A percentile compares a stretch with the other conserved stretches of the same genome.
Conservation (phyloP, 2,113 vertebrate genomes). For the Clarias batrachus region DNA sequence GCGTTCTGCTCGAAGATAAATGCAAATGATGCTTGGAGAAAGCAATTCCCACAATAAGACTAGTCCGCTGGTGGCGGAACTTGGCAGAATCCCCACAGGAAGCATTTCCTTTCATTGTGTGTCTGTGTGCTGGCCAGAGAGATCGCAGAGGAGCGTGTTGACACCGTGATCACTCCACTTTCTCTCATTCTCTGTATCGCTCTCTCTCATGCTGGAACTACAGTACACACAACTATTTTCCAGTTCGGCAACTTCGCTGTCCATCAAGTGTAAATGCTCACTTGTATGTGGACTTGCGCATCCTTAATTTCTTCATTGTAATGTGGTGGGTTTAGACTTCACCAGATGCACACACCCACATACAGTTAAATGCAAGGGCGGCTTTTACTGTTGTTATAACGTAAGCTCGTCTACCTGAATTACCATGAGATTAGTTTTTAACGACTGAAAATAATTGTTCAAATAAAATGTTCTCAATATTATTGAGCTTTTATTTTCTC, state of each 20-base stretch:
- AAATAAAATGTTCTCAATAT: background rate
- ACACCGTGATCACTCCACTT: slow-evolving; percentile 30
- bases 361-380: background rate
- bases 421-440: background rate
- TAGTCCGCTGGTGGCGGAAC: slow-evolving; percentile 43
- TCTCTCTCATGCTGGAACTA: background rate
- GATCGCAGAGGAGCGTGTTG: slow-evolving; percentile 13
- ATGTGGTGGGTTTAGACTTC: background rate
- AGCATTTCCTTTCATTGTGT: slow-evolving; percentile 57
- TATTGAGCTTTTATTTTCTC: background rate
- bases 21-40: slow-evolving; percentile 46
- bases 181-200: slow-evolving; percentile 1
- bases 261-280: background rate
- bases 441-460: background rate
- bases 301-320: background rate
- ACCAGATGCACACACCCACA: background rate
- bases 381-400: background rate
- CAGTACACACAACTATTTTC: background rate
- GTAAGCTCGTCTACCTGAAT: background rate
- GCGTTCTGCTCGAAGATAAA: slow-evolving; percentile 29
- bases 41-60: slow-evolving; percentile 45
- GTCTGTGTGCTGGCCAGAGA: slow-evolving; percentile 30
- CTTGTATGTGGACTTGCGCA: background rate
- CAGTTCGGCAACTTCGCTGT: background rate
- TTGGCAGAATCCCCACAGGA: slow-evolving; percentile 51